phyloP scores from a whole-genome alignment of 2,797 vertebrate species.

The Hippopotamyrus pictus region DNA sequence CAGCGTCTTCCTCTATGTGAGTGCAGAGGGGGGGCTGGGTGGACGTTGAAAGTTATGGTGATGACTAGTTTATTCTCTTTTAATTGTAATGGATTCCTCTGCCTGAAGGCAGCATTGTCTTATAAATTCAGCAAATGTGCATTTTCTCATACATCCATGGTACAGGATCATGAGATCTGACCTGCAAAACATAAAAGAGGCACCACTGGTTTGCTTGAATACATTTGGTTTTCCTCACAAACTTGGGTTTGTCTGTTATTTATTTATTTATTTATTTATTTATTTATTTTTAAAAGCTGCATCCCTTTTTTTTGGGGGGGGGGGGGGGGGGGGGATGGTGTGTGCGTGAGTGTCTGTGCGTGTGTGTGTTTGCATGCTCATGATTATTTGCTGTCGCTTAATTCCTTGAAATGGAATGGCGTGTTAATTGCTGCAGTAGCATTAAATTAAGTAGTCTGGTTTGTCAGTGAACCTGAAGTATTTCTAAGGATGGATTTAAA shows the following conservation, averaged over 20 bases:
- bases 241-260: not conserved
- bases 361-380: not conserved
- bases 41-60: not conserved
- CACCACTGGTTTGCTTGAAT: not conserved
- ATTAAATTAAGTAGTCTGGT: not conserved
- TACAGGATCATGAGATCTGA: not conserved
- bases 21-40: not conserved
- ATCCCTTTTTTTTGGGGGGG: not conserved
- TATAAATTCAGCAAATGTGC: not conserved
- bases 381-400: not conserved
- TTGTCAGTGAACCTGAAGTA: not conserved
- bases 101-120: not conserved
- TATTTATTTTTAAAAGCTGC: not conserved
- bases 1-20: not conserved
- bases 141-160: not conserved
- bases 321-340: not conserved
- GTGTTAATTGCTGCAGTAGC: not conserved
- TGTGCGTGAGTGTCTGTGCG: not conserved
- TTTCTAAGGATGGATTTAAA: not conserved
- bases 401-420: not conserved
- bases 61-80: not conserved
- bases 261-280: not conserved
- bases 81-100: not conserved
- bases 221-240: not conserved
- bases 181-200: not conserved